These are phyloP conservation scores for Halesus radiatus DNA, from an alignment of 1,140 invertebrate species.

Conservation along the genomic window DNA sequence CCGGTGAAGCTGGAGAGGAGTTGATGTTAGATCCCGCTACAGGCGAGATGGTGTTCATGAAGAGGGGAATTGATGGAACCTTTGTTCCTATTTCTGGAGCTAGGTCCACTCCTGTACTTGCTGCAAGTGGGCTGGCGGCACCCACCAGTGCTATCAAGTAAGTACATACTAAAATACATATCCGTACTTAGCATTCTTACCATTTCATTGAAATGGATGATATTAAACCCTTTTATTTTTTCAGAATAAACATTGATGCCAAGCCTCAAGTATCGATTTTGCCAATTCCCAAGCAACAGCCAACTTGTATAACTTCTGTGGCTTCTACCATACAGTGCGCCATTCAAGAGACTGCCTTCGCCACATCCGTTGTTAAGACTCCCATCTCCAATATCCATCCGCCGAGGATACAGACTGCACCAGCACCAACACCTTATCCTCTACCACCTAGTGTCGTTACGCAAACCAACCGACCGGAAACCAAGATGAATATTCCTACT, in stretches of 20 bases:
- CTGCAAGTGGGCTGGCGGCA: background rate
- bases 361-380: conserved; percentile 47
- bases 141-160: conserved; percentile 8
- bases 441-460: background rate
- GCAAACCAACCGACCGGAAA: conserved; percentile 1
- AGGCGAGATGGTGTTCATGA: conserved; percentile 79
- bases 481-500: conserved; percentile 34
- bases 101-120: background rate
- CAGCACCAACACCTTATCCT: background rate
- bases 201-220: no score
- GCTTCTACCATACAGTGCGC: conserved; percentile 10
- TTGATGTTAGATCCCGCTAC: conserved; percentile 82
- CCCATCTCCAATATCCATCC: conserved; percentile 46
- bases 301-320: conserved; percentile 44
- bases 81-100: conserved; percentile 74
- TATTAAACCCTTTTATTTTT: conserved; percentile 9
- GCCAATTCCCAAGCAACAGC: conserved; percentile 37
- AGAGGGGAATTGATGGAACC: conserved; percentile 80
- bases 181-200: no score
- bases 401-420: conserved; percentile 37
- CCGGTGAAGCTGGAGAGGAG: conserved; percentile 41
- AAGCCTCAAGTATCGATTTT: conserved; percentile 12
- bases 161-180: conserved; percentile 5
- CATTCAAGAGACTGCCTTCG: conserved; percentile 6
- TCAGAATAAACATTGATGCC: conserved; percentile 37